Evolutionary conservation across 2,113 vertebrate species (phyloP), one percentile per base, ranked within the genome.

Genomic region (Hippoglossus stenolepis): DNA sequence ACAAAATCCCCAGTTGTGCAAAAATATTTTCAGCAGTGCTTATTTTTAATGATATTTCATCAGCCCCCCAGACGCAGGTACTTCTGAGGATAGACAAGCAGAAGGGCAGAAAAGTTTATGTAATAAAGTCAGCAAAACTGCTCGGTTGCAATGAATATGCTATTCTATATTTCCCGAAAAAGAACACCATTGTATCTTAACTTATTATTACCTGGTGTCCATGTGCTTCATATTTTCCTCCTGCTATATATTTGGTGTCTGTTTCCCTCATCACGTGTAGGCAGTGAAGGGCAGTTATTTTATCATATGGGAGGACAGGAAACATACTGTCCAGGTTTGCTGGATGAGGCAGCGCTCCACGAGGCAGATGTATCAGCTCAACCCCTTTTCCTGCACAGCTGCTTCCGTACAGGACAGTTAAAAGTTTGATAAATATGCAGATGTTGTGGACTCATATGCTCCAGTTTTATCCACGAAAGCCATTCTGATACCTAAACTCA

Each of bases 11-110:
- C 35, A 76, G 26, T 64, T 53, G 24, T 70, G 60, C 21, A 73
- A 26, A 83, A 73, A 24, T 47, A 54, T 59, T 82, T 79, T 70
- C 65, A 28, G 24, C 8, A 61, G 24, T 70, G 28, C 31, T 75
- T 74, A 70, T 83, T 76, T 76, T 57, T 82, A 65, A 35, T 31
- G 18, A 45, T 40, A 65, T 85, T 85, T 77, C 59, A 75, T 86
- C 59, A 80, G 53, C 40, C 23, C 82, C 49, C 23, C 28, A 23
- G 17, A 15, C 17, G 0, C 40, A 7, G 21, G 51, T 82, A n/a
- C 26, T 65, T 49, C 40, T 43, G 40, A 43, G 40, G 40, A 13
- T 43, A 43, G 40, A 43, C 40, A 43, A 3, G 40, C 40, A 43
- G 2, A 13, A 43, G 40, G 40, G 40, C 40, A 43, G 45, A 18